Percentiles rank a stretch among this genome's conserved stretches.
phyloP scores from a whole-genome alignment of 1,140 invertebrate species.

The Meloidogyne hapla region DNA sequence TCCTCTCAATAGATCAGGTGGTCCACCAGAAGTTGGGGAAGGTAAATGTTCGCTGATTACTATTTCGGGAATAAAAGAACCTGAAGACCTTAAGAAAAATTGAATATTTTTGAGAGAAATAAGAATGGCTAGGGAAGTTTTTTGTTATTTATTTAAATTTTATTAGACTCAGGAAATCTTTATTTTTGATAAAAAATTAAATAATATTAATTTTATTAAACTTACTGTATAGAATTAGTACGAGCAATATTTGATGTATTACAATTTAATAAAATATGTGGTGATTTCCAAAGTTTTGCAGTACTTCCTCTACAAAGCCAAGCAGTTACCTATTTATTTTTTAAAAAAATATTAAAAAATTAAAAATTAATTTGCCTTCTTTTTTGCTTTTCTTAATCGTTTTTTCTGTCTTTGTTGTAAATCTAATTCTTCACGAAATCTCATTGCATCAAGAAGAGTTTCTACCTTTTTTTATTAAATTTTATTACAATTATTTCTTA shows the following conservation, averaged over 20 bases:
- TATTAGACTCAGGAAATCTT: no score
- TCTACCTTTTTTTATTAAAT: slow-evolving; percentile 28
- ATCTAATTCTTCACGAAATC: slow-evolving; percentile 49
- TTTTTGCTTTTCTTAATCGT: slow-evolving; percentile 47
- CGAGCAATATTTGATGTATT: slow-evolving; percentile 21
- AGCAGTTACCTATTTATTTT: slow-evolving; percentile 32
- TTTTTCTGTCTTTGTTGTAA: slow-evolving; percentile 42
- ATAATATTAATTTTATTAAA: background rate
- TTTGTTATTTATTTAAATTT: no score
- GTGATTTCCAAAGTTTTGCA: slow-evolving; percentile 35
- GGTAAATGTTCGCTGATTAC: slow-evolving; percentile 27
- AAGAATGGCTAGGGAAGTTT: no score
- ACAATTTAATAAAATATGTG: slow-evolving; percentile 32
- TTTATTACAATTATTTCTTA: no score
- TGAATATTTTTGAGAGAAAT: slow-evolving; percentile 6
- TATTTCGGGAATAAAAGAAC: slow-evolving; percentile 34
- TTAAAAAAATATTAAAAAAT: no score
- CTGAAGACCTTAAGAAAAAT: slow-evolving; percentile 11
- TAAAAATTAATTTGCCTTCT: slow-evolving; percentile 31
- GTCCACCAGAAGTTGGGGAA: background rate
- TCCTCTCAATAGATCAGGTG: slow-evolving; percentile 1
- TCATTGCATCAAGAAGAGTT: slow-evolving; percentile 44
- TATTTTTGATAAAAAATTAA: no score
- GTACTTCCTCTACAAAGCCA: slow-evolving; percentile 35
- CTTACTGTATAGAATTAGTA: slow-evolving; percentile 39